Conservation (phyloP, 1,140 invertebrate genomes). For the Zeugodacus cucurbitae region DNA sequence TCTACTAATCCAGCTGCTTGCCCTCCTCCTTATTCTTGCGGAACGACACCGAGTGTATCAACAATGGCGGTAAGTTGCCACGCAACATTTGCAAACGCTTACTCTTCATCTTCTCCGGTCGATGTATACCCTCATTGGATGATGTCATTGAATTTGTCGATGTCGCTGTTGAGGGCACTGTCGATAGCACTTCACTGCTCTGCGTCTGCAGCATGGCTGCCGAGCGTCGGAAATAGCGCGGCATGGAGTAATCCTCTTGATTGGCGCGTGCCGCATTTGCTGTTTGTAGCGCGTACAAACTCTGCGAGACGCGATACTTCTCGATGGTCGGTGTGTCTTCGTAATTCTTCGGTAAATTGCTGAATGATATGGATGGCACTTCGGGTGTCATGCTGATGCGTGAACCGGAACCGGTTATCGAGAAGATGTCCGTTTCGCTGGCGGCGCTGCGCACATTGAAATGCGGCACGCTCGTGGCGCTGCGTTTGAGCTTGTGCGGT, state of each 20-base stretch:
- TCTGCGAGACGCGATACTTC: conserved; percentile 64
- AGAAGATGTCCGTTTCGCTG: conserved; percentile 63
- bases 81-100: conserved; percentile 62
- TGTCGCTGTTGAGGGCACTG: conserved; percentile 52
- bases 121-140: conserved; percentile 54
- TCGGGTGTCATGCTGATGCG: conserved; percentile 65
- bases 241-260: conserved; percentile 63
- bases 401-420: conserved; percentile 58
- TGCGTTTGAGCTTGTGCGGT: conserved; percentile 56
- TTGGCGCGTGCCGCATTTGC: conserved; percentile 57
- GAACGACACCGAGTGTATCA: conserved; percentile 63
- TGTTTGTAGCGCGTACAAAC: conserved; percentile 63
- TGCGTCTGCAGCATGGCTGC: conserved; percentile 54
- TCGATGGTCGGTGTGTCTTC: conserved; percentile 65
- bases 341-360: conserved; percentile 63
- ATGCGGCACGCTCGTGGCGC: conserved; percentile 62
- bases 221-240: conserved; percentile 61
- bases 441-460: conserved; percentile 56
- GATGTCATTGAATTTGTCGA: conserved; percentile 48
- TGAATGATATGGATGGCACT: conserved; percentile 63
- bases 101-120: conserved; percentile 58
- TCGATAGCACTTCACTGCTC: conserved; percentile 56
- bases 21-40: conserved; percentile 60
- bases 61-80: conserved; percentile 59
- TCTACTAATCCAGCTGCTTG: conserved; percentile 56